Percentiles rank a stretch among this genome's conserved stretches.
phyloP scores from a whole-genome alignment of 2,888 invertebrate genomes.

The Drosophila maculinotata region DNA sequence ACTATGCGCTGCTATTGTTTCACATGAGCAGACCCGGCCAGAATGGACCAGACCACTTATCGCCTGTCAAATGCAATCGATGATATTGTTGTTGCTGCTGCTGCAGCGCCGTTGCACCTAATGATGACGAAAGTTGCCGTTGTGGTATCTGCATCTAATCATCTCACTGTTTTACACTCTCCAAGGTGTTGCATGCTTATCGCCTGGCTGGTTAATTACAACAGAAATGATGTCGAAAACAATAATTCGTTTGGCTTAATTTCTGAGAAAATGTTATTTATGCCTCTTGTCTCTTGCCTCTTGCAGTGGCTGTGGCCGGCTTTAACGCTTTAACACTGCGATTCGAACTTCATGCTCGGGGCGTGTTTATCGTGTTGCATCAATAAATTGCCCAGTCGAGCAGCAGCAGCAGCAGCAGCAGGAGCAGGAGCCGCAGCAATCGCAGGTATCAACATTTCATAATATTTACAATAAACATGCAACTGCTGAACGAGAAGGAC shows the following conservation, averaged over 20 bases:
- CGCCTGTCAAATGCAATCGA: conserved; percentile 72
- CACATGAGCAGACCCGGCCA: conserved; percentile 31
- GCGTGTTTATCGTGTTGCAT: conserved; percentile 76
- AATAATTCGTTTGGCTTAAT: conserved; percentile 77
- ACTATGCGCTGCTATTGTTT: conserved; percentile 71
- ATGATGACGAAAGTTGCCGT: conserved; percentile 57
- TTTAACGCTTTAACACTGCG: conserved; percentile 10
- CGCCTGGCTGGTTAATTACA: conserved; percentile 68
- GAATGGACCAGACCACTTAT: conserved; percentile 63
- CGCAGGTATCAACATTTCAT: conserved; percentile 79
- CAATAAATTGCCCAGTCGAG: conserved; percentile 68
- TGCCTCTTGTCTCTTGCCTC: conserved; percentile 54
- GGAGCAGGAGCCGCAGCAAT: conserved; percentile 48
- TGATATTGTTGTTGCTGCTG: conserved; percentile 48
- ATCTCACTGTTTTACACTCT: conserved; percentile 45
- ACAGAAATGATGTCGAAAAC: conserved; percentile 72
- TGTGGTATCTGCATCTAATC: conserved; percentile 56
- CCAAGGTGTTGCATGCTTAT: conserved; percentile 68
- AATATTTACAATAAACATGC: conserved; percentile 82
- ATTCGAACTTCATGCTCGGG: conserved; percentile 61
- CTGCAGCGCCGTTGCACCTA: conserved; percentile 29
- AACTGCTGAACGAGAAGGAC: conserved; percentile 65
- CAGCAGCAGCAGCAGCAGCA: conserved; percentile 31
- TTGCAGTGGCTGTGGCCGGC: conserved; percentile 3
- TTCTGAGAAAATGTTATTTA: conserved; percentile 75